phyloP scores from a whole-genome alignment of 1,140 invertebrate genomes.

The Eupristina koningsbergeri region DNA sequence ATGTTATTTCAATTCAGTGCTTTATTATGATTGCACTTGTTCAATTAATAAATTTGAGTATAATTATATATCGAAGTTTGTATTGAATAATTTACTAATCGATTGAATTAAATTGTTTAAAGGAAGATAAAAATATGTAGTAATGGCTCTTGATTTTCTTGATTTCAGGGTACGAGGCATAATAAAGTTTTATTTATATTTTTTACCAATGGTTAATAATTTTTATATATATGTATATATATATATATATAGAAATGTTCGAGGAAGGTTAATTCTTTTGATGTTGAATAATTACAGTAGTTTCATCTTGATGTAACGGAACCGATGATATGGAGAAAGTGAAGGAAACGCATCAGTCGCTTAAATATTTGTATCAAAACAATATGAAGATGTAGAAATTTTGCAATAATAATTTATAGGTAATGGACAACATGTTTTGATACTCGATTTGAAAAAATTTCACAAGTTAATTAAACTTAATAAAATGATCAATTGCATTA shows the following conservation, averaged over 20 bases:
- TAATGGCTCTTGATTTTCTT: not conserved
- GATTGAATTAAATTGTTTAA: no score
- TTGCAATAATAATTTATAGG: not conserved
- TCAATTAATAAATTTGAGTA: not conserved
- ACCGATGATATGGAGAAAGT: not conserved
- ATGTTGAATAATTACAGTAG: not conserved
- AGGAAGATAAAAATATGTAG: not conserved
- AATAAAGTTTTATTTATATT: not conserved
- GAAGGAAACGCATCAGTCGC: not conserved
- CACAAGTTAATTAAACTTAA: no score
- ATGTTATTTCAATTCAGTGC: not conserved
- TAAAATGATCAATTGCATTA: no score
- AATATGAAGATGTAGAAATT: not conserved
- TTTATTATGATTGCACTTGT: not conserved
- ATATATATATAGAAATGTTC: not conserved
- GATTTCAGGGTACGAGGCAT: not conserved
- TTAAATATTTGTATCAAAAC: not conserved
- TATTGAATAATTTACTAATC: no score
- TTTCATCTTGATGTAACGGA: not conserved
- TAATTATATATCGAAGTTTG: no score
- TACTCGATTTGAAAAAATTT: not conserved
- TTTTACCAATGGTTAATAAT: not conserved
- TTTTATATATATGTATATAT: no score
- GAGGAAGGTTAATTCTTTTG: not conserved
- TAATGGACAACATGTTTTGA: not conserved